phyloP scores from a whole-genome alignment of 2,113 vertebrate genomes.

The Trematomus loennbergii region DNA sequence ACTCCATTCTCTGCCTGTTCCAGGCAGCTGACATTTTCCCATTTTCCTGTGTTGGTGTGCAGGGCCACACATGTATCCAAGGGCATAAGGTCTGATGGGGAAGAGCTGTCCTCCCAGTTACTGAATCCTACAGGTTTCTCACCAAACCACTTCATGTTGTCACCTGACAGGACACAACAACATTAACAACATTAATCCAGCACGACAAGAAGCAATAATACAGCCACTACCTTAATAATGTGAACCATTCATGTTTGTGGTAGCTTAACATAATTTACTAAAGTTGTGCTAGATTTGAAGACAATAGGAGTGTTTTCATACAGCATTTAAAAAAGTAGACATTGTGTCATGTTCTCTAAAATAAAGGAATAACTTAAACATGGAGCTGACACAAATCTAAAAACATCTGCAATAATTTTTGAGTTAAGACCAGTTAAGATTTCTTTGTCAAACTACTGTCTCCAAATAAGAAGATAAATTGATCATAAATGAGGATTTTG shows the following conservation, averaged over 20 bases:
- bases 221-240: neutral
- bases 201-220: neutral
- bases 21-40: constrained; percentile 87
- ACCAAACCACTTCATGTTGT: constrained; percentile 86
- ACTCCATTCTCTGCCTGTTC: constrained; percentile 82
- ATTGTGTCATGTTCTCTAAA: too few relatives aligned
- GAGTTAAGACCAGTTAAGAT: neutral
- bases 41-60: constrained; percentile 84
- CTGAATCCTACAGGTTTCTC: constrained; percentile 80
- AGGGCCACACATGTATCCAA: constrained; percentile 87
- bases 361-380: too few relatives aligned
- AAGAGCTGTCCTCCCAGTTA: constrained; percentile 84
- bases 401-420: neutral
- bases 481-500: neutral
- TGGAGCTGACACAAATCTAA: neutral
- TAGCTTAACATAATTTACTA: constrained; percentile 52
- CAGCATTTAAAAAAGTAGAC: too few relatives aligned
- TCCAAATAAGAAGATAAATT: neutral
- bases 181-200: neutral
- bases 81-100: constrained; percentile 44
- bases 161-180: constrained; percentile 77
- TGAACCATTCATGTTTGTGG: neutral
- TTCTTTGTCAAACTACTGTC: neutral
- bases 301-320: neutral
- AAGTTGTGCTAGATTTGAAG: constrained; percentile 22